These are phyloP conservation scores for Tupaia chinensis DNA, from an alignment of 2,113 vertebrate genomes.

Conservation along the genomic window DNA sequence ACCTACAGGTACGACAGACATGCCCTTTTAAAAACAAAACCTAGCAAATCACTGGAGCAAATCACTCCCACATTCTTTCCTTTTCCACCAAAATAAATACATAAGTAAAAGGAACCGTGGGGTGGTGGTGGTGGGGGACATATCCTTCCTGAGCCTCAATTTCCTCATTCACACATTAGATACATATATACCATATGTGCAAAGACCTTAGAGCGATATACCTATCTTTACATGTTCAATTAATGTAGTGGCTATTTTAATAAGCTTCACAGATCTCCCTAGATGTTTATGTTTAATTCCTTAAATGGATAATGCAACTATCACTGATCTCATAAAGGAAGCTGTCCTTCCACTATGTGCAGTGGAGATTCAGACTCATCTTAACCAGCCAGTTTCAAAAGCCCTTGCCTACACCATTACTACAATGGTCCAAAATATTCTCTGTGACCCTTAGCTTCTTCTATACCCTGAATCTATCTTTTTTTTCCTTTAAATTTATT, in stretches of 20 bases:
- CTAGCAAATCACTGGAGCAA: not conserved
- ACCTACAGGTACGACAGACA: constrained; percentile 87
- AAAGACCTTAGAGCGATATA: accelerated
- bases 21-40: not conserved
- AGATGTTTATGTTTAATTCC: not conserved
- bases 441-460: not conserved
- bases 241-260: not conserved
- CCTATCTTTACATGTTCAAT: not conserved
- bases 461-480: too few species aligned
- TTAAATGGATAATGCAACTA: not conserved
- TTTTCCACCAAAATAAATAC: not conserved
- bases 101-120: too few species aligned
- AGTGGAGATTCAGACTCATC: not conserved
- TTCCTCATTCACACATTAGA: not conserved
- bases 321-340: not conserved
- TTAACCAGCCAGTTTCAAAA: not conserved
- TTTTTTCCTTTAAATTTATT: too few species aligned
- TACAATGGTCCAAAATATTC: accelerated
- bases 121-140: too few species aligned
- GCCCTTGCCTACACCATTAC: not conserved
- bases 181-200: accelerated
- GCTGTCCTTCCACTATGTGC: too few species aligned
- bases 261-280: not conserved
- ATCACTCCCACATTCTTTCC: not conserved
- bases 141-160: not conserved